These are phyloP conservation scores for Halcyon malimbica DNA, from an alignment of 2,113 vertebrate species.

Conservation along the genomic window DNA sequence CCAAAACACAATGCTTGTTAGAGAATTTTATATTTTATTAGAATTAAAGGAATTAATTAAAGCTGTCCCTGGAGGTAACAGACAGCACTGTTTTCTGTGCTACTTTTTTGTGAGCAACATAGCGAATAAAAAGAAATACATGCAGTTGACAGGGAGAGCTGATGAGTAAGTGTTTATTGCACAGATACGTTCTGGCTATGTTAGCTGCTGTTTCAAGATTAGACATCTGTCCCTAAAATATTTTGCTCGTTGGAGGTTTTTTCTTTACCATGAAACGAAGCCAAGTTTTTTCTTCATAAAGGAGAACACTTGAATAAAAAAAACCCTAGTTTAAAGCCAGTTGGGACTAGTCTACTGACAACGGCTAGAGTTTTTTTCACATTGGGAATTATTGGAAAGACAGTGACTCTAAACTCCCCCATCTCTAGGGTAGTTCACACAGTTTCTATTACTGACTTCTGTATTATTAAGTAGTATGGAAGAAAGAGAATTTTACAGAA, in stretches of 20 bases:
- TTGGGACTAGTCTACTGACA: slow-evolving; percentile 54
- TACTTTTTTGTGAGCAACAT: slow-evolving; percentile 17
- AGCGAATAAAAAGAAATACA: slow-evolving; percentile 35
- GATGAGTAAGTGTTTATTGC: slow-evolving; percentile 48
- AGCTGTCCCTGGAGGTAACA: slow-evolving; percentile 29
- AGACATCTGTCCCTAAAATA: slow-evolving; percentile 64
- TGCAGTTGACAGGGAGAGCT: neutral
- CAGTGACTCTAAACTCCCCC: neutral
- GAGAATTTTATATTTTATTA: slow-evolving; percentile 28
- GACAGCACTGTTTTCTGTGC: slow-evolving; percentile 50
- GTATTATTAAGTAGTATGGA: neutral
- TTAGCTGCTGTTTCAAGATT: slow-evolving; percentile 51
- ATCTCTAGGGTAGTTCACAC: neutral
- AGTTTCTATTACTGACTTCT: neutral
- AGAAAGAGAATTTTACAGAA: neutral
- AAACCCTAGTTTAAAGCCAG: slow-evolving; percentile 32
- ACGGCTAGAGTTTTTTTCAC: slow-evolving; percentile 14
- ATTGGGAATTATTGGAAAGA: slow-evolving; percentile 43
- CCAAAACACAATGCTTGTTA: neutral
- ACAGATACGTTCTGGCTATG: neutral
- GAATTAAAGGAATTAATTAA: slow-evolving; percentile 61
- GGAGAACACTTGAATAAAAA: slow-evolving; percentile 72
- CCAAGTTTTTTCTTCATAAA: slow-evolving; percentile 59
- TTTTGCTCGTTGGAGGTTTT: slow-evolving; percentile 19
- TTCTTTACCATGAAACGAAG: slow-evolving; percentile 50